A percentile compares a stretch with the other conserved stretches of the same genome.
phyloP scores from a whole-genome alignment of 1,140 invertebrate species.

The Pseudomyrmex flavicornis region DNA sequence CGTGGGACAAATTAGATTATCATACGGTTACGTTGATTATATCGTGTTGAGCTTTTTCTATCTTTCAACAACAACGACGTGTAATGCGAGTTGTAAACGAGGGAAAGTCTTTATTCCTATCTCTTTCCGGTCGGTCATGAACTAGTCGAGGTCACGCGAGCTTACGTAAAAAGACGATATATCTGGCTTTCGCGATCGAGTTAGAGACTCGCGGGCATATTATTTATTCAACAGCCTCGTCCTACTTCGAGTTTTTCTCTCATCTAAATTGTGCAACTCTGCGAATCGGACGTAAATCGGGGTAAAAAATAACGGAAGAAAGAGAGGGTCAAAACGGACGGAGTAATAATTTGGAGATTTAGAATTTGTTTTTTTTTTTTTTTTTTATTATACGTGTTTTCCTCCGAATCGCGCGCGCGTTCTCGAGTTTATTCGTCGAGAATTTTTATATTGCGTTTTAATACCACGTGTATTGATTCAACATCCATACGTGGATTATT shows the following conservation, averaged over 20 bases:
- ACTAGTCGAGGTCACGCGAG: slow-evolving; percentile 65
- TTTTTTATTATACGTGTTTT: background rate
- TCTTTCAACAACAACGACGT: background rate
- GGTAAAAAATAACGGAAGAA: slow-evolving; percentile 20
- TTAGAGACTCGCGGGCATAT: slow-evolving; percentile 12
- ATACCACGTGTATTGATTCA: background rate
- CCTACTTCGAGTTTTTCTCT: slow-evolving; percentile 18
- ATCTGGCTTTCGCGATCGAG: slow-evolving; percentile 52
- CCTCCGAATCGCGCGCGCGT: background rate
- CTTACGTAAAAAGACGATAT: slow-evolving; percentile 55
- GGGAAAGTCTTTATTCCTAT: slow-evolving; percentile 10
- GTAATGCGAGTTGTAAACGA: slow-evolving; percentile 39
- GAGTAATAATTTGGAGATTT: background rate
- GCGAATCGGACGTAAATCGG: slow-evolving; percentile 3
- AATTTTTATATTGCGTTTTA: background rate
- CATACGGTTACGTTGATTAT: slow-evolving; percentile 1
- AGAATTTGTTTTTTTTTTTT: background rate
- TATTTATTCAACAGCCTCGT: slow-evolving; percentile 65
- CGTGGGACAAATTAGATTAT: slow-evolving; percentile 1
- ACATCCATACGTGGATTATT: no score
- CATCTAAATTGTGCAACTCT: slow-evolving; percentile 10
- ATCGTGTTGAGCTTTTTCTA: background rate
- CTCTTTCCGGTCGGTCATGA: slow-evolving; percentile 40
- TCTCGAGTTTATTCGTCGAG: background rate
- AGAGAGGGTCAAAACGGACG: background rate